phyloP scores from a whole-genome alignment of 2,888 invertebrate genomes.

The Sesia apiformis region DNA sequence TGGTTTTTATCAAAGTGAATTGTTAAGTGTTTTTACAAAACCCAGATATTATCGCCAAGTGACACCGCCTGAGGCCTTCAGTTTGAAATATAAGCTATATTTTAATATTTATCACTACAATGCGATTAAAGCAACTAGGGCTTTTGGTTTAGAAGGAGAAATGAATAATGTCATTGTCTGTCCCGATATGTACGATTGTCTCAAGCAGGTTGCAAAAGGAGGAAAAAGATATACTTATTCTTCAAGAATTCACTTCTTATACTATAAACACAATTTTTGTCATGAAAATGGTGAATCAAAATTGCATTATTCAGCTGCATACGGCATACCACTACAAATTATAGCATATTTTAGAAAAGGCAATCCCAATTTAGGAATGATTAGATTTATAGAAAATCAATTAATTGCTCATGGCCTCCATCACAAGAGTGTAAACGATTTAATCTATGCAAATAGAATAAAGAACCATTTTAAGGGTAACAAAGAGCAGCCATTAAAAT shows the following conservation, averaged over 20 bases:
- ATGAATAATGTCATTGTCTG: too few relatives aligned
- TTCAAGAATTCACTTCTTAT: constrained; percentile 1
- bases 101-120: not conserved
- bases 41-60: constrained; percentile 2
- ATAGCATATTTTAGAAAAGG: constrained; percentile 7
- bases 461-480: constrained; percentile 1
- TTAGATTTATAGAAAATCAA: constrained; percentile 6
- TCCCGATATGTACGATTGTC: not conserved
- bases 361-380: constrained; percentile 8
- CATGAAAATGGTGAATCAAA: not conserved
- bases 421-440: constrained; percentile 1
- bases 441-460: constrained; percentile 4
- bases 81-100: constrained; percentile 1
- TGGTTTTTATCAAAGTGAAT: constrained; percentile 8
- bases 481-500: not conserved
- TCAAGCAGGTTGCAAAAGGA: constrained; percentile 1
- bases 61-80: constrained; percentile 2
- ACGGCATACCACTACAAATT: not conserved
- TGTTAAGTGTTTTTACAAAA: constrained; percentile 9
- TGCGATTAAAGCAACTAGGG: not conserved
- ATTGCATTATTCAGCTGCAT: constrained; percentile 1
- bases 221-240: constrained; percentile 2
- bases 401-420: constrained; percentile 4
- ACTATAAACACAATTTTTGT: constrained; percentile 3
- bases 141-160: too few relatives aligned